Base-by-base conservation (phyloP, 2,888 invertebrate genomes). In the Idaea straminata region DNA sequence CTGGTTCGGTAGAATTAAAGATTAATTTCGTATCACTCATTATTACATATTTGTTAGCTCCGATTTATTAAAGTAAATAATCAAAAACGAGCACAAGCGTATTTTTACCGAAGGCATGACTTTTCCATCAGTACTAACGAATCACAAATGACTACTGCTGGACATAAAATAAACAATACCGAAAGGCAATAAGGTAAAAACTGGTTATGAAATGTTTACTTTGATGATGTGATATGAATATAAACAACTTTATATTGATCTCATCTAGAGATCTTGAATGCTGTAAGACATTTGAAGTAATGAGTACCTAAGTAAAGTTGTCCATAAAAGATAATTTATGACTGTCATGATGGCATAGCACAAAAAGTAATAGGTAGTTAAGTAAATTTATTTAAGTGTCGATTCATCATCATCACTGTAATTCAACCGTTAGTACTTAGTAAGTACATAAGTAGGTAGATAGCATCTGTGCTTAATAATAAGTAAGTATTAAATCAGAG, bases 201-300 rank as follows among this genome's bases (percentile, higher is more conserved):
- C 77, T 74, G 73, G 77, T 76, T 73, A 71, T 74, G 79, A 79
- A 83, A 80, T 82, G 82, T 83, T 84, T 84, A 71, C 67, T 74
- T 69, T 76, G 84, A 85, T 86, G 81, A 84, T 80, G 72, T 76
- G 77, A 86, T 89, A 87, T 86, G 80, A 82, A 82, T 86, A 76
- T 83, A 85, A 82, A 76, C 79, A 80, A 85, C 82, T 84, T 82
- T 80, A 73, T 67, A n/a, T 63, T 70, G 67, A 69, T 69, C 65
- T 74, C 63, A 67, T 47, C 47, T 47, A 47, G 47, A 47, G 47
- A 47, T 47, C 47, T 47, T 47, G 47, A 47, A 47, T 47, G 47
- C 47, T 47, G 13, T 47, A 47, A 47, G 47, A 47, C 13, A 47
- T 47, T 47, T 47, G 47, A 47, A 47, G 47, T 47, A 47, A 47